Base-by-base conservation (phyloP, 2,113 vertebrate genomes). In the Lampris megalopsis region DNA sequence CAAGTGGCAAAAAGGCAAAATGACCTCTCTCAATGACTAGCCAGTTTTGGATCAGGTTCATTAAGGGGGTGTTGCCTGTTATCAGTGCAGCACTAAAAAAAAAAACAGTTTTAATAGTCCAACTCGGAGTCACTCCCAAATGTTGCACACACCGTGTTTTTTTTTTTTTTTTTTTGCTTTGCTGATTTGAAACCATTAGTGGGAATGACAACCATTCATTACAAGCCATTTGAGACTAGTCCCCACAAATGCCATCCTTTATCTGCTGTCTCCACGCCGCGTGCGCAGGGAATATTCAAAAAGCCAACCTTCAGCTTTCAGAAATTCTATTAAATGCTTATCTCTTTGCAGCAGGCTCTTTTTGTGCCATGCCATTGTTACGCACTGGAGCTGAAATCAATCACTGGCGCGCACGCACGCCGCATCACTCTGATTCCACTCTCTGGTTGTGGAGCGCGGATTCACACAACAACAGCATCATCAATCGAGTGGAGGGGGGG, bases 321-420 rank as follows among this genome's bases (percentile, higher is more conserved):
- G 94, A 96, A 95, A 97, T 97, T 97, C 96, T 97, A 96, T 96
- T 96, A 95, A 97, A 96, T 93, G 93, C 96, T 98, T 99, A 98
- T 98, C 96, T 93, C 93, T 93, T 91, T 93, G 92, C 95, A 93
- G 94, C 97, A 98, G 97, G 91, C 96, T 93, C 93, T 95, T 94
- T 95, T 94, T 91, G 92, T 79, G 91, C 90, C 81, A 91, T 93
- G 82, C 94, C 90, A 97, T 98, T 98, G 97, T 98, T 96, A 95
- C 92, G 89, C 89, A 83, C 90, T 93, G 91, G 80, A 89, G 95
- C 96, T 95, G 93, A 95, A 93, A 96, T 97, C 96, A 92, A 92
- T 95, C 95, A 95, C 93, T 91, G 90, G 81, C 87, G 24, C 24
- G 24, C 92, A 92, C 88, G 77, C 65, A 78, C 85, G 91, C 88